These are phyloP conservation scores for Chrysemys picta DNA, from an alignment of 2,113 vertebrate species.

Conservation along the genomic window DNA sequence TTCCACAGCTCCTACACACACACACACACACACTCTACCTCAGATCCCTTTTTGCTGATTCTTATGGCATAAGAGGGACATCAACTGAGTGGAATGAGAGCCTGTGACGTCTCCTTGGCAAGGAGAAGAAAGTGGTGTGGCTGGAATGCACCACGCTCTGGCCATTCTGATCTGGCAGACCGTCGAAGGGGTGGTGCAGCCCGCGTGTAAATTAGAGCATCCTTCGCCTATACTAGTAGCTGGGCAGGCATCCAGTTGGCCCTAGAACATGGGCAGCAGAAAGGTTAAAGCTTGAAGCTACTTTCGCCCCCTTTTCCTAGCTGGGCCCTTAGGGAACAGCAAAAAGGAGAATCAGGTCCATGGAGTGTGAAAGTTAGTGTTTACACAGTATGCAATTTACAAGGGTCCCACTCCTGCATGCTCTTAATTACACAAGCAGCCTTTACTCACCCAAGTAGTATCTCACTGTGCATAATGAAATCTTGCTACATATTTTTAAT, in stretches of 20 bases:
- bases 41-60: not conserved
- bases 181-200: not conserved
- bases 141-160: not conserved
- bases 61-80: no score
- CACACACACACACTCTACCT: not conserved
- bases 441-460: not conserved
- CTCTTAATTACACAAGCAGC: not conserved
- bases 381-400: not conserved
- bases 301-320: not conserved
- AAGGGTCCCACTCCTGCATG: not conserved
- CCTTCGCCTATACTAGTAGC: not conserved
- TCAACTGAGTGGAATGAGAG: no score
- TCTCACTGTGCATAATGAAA: conserved; percentile 26
- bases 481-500: conserved; percentile 25
- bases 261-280: not conserved
- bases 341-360: not conserved
- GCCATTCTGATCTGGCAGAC: not conserved
- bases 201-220: not conserved
- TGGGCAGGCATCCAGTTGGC: not conserved
- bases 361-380: conserved; percentile 53
- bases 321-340: conserved; percentile 12
- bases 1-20: no score
- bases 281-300: not conserved
- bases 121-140: not conserved
- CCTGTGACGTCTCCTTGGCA: not conserved